phyloP scores from a whole-genome alignment of 1,140 invertebrate genomes.

The Diploscapter pachys region DNA sequence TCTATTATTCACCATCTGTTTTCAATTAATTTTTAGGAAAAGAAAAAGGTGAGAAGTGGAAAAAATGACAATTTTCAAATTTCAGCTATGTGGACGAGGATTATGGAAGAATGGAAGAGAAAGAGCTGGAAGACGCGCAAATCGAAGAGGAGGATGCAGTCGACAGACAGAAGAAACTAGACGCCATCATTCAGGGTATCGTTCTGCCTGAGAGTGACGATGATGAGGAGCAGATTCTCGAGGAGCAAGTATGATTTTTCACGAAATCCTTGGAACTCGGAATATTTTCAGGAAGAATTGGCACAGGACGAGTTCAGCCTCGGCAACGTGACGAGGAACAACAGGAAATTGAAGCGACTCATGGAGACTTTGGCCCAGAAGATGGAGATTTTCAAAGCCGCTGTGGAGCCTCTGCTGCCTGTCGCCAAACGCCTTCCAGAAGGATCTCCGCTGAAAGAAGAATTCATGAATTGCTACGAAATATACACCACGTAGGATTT shows the following conservation, averaged over 20 bases:
- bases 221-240: neutral
- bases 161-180: slow-evolving; percentile 29
- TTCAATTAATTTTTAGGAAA: no score
- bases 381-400: slow-evolving; percentile 28
- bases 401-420: slow-evolving; percentile 19
- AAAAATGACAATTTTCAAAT: neutral
- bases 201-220: slow-evolving; percentile 27
- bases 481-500: slow-evolving; percentile 21
- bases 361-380: neutral
- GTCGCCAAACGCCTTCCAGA: slow-evolving; percentile 22
- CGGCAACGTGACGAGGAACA: slow-evolving; percentile 11
- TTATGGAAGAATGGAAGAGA: slow-evolving; percentile 35
- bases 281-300: no score
- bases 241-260: no score
- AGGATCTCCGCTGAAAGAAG: slow-evolving; percentile 4
- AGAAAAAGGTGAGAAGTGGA: no score
- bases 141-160: slow-evolving; percentile 38
- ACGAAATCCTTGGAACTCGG: no score
- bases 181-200: neutral
- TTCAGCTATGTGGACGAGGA: slow-evolving; percentile 35
- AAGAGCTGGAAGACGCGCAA: slow-evolving; percentile 34
- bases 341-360: slow-evolving; percentile 2
- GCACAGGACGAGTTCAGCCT: no score
- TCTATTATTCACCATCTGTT: no score
- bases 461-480: slow-evolving; percentile 17